Base-by-base conservation (phyloP, 2,113 vertebrate genomes). In the Crotalus horridus region DNA sequence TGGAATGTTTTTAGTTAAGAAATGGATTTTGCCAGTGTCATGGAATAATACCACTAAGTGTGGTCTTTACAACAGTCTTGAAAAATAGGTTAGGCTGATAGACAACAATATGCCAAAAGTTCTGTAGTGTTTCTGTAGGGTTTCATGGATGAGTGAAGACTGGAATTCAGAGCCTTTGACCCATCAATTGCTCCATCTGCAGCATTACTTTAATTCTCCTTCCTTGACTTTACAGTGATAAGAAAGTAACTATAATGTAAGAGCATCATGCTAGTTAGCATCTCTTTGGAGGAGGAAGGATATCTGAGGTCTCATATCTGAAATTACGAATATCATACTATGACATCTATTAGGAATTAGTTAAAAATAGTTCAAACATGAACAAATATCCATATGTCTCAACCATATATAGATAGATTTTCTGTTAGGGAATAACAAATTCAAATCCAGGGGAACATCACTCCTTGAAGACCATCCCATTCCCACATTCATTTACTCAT, bases 331-430 rank as follows among this genome's bases (percentile, higher is more conserved):
- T 9, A 4, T 1, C 7, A 13, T 1, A 53, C 17, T 26, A 6
- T 87, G 85, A 23, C 51, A n/a, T 46, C 56, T 88, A 23, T 15
- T 51, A 43, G 74, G 23, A 26, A 69, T 1, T 8, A 4, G 15
- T 21, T 87, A 87, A 91, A 95, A 93, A 21, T 64, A 87, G n/a
- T 90, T 48, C 13, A 86, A 51, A 86, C 10, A 48, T 58, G 89
- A 90, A 39, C 54, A 93, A 90, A 53, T 48, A 54, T 51, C 15
- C 10, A 89, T 26, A 54, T 8, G 3, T 43, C 43, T 61, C 48
- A 74, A 33, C 9, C 8, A 61, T 0, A 69, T 11, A 55, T 1
- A 85, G 5, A 55, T 48, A 21, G 24, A 55, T 91, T 43, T 89
- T 74, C 87, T 8, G 7, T n/a, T 56, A 88, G 9, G 59, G 81